phyloP scores from a whole-genome alignment of 1,140 invertebrate species.

The Mya arenaria region DNA sequence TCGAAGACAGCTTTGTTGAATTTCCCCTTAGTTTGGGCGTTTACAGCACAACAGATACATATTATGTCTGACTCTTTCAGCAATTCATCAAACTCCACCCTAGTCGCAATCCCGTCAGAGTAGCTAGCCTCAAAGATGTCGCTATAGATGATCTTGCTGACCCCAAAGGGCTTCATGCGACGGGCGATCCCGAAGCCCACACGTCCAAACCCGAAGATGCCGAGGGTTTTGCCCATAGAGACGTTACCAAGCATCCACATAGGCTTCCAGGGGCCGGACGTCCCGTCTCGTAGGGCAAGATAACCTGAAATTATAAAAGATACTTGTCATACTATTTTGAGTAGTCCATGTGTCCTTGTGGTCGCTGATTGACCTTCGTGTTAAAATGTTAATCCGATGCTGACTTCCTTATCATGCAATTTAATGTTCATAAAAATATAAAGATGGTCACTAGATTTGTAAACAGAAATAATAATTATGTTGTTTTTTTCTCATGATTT shows the following conservation, averaged over 20 bases:
- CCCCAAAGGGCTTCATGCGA: constrained; percentile 86
- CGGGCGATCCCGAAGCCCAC: constrained; percentile 86
- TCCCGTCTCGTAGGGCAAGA: constrained; percentile 58
- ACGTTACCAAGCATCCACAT: constrained; percentile 93
- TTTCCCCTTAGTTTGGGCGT: constrained; percentile 56
- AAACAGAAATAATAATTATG: too few species aligned
- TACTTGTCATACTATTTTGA: too few species aligned
- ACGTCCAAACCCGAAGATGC: constrained; percentile 90
- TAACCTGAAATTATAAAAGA: constrained; percentile 57
- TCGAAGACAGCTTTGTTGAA: constrained; percentile 68
- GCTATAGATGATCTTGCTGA: constrained; percentile 86
- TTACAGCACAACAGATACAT: constrained; percentile 69
- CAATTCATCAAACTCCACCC: constrained; percentile 83
- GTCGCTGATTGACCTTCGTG: too few species aligned
- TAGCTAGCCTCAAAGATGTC: constrained; percentile 84
- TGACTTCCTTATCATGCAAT: too few species aligned
- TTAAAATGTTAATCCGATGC: too few species aligned
- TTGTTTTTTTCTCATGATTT: too few species aligned
- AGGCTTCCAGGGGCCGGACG: constrained; percentile 87
- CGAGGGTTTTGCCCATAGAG: constrained; percentile 89
- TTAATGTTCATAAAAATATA: too few species aligned
- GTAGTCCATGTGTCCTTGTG: too few species aligned
- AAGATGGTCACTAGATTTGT: too few species aligned
- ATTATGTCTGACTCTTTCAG: constrained; percentile 72
- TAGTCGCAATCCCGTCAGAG: constrained; percentile 85